Conservation (phyloP, 2,797 vertebrate species). For the Bryconaethiops microstoma region DNA sequence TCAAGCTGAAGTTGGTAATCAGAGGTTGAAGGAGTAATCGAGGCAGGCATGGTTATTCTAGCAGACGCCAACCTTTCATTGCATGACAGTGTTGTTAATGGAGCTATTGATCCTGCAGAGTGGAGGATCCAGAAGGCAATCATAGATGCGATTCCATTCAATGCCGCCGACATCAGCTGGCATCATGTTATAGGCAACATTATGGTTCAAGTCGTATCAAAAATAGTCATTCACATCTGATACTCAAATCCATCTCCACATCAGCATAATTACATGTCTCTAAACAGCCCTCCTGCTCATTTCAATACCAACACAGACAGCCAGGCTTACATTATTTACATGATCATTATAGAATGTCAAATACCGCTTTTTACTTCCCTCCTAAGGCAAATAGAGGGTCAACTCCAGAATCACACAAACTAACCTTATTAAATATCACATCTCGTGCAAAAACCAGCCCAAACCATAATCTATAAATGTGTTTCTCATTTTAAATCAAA, state of each 20-base stretch:
- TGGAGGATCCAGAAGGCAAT: slow-evolving; percentile 85
- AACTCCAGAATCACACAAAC: slow-evolving; percentile 46
- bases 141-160: slow-evolving; percentile 78
- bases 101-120: slow-evolving; percentile 81
- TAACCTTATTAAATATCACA: slow-evolving; percentile 37
- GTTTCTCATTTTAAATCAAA: not conserved
- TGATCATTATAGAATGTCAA: slow-evolving; percentile 56
- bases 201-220: slow-evolving; percentile 80
- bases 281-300: slow-evolving; percentile 76
- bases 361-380: slow-evolving; percentile 50
- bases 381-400: slow-evolving; percentile 52
- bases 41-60: slow-evolving; percentile 80
- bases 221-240: slow-evolving; percentile 85
- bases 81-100: slow-evolving; percentile 81
- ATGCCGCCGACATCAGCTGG: slow-evolving; percentile 82
- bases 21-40: slow-evolving; percentile 82
- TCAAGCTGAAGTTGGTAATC: slow-evolving; percentile 85
- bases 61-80: slow-evolving; percentile 82
- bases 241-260: slow-evolving; percentile 80
- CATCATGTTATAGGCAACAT: slow-evolving; percentile 76
- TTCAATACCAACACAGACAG: slow-evolving; percentile 75
- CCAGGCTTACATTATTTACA: slow-evolving; percentile 55
- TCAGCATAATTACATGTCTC: slow-evolving; percentile 78
- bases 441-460: slow-evolving; percentile 8
- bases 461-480: not conserved